phyloP scores from a whole-genome alignment of 2,888 invertebrate species.

The Plebejus anna region DNA sequence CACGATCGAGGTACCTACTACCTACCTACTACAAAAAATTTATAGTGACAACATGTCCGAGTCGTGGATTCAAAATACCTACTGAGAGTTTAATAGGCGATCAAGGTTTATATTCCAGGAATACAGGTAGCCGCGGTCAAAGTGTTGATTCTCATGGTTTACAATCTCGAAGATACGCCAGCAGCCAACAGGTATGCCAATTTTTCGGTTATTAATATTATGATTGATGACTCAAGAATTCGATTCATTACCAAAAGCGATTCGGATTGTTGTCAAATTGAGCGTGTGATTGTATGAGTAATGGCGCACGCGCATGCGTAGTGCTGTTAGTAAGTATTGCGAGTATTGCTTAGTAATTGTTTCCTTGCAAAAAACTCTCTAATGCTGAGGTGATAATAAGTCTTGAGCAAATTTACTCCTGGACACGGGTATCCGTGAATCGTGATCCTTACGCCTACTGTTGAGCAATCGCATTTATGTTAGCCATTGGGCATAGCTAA shows the following conservation, averaged over 20 bases:
- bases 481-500: not conserved
- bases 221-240: slow-evolving; percentile 8
- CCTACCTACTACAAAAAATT: too few relatives aligned
- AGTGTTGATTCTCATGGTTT: not conserved
- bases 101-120: too few relatives aligned
- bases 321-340: slow-evolving; percentile 37
- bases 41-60: too few relatives aligned
- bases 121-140: not conserved
- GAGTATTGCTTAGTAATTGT: slow-evolving; percentile 33
- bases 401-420: slow-evolving; percentile 9
- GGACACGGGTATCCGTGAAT: not conserved
- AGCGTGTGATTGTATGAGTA: slow-evolving; percentile 47
- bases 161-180: not conserved
- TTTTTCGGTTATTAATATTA: slow-evolving; percentile 13
- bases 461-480: not conserved
- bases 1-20: too few relatives aligned
- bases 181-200: not conserved
- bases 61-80: too few relatives aligned
- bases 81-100: too few relatives aligned
- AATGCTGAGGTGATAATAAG: slow-evolving; percentile 6
- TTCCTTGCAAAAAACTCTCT: slow-evolving; percentile 28
- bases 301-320: slow-evolving; percentile 36
- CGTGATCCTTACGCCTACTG: slow-evolving; percentile 2
- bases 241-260: slow-evolving; percentile 14
- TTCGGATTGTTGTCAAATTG: slow-evolving; percentile 47